A percentile compares a stretch with the other conserved stretches of the same genome.
Evolutionary conservation across 1,140 invertebrate genomes (phyloP).

Genomic region (Hycleus cichorii): DNA sequence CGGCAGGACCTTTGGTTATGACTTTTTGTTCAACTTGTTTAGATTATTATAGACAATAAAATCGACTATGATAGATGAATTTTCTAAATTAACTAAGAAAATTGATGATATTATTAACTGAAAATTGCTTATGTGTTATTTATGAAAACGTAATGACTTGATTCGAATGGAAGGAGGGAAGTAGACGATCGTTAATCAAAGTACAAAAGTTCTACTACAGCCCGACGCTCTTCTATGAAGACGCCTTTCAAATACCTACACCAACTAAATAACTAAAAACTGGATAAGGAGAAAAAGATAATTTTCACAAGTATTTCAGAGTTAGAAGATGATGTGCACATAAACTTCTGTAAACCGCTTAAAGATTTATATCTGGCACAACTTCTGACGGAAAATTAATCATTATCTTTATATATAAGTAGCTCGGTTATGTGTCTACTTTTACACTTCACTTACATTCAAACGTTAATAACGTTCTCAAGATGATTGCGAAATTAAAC

Average conservation of each 20-base stretch:
- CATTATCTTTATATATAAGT: slow-evolving; percentile 20
- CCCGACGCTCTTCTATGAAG: slow-evolving; percentile 7
- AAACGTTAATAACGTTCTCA: slow-evolving; percentile 5
- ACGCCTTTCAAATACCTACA: slow-evolving; percentile 14
- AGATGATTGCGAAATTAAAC: no score
- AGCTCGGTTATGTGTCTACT: slow-evolving; percentile 22
- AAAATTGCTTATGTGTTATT: slow-evolving; percentile 17
- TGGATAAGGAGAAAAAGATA: slow-evolving; percentile 17
- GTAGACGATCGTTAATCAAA: slow-evolving; percentile 19
- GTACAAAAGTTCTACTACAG: slow-evolving; percentile 9
- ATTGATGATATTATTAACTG: slow-evolving; percentile 13
- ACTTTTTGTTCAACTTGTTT: not conserved
- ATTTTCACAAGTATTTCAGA: slow-evolving; percentile 14
- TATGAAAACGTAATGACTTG: slow-evolving; percentile 23
- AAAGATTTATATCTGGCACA: slow-evolving; percentile 24
- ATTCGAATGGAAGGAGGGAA: not conserved
- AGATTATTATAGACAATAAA: not conserved
- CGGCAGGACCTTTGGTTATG: not conserved
- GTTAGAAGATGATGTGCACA: slow-evolving; percentile 1
- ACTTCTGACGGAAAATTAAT: slow-evolving; percentile 28
- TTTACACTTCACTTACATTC: slow-evolving; percentile 23
- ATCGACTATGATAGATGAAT: not conserved
- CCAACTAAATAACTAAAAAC: slow-evolving; percentile 17
- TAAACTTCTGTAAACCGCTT: slow-evolving; percentile 16
- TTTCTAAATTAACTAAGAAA: not conserved